Evolutionary conservation across 2,113 vertebrate species (phyloP), one percentile per base, ranked within the genome.

Genomic region (Ifrita kowaldi): DNA sequence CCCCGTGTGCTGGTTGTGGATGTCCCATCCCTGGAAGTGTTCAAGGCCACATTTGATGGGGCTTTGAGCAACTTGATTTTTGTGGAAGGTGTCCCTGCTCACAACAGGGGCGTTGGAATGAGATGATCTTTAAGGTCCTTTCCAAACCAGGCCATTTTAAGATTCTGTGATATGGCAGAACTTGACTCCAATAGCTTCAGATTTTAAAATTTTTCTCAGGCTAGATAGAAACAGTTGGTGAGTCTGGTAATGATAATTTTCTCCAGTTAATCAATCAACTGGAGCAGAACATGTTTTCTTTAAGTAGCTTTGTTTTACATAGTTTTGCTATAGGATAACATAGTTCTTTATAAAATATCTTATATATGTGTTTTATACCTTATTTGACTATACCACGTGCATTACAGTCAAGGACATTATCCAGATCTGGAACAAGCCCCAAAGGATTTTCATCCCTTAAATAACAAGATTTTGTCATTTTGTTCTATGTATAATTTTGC

Each of bases 91-190:
- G 18, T 11, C 50, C 18, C 18, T 57, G 18, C 27, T 22, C 42
- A 50, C 13, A 13, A 9, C 14, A 64, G 26, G 22, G 13, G 6
- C 0, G 0, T 37, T 80, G 22, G 57, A 32, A 26, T 0, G 2
- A 27, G 42, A 8, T 42, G 32, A 27, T 50, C 33, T 59, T 59
- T 23, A 13, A 37, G 6, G 27, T 57, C 10, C 1, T 33, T 59
- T 52, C 33, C 27, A 50, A 24, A 4, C n/a, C 12, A 59, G 23
- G 19, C 15, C 16, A 11, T 74, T 65, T 56, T 20, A 7, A 28
- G 8, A n/a, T 57, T 37, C 27, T 74, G 44, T 24, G 28, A 15
- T 6, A 11, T 62, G 62, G 4, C 46, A 52, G 39, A 93, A 28
- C 18, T 62, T 37, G 14, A 82, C 81, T 44, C 23, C 44, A 35